Conservation (phyloP, 1,140 invertebrate species). For the Pemphigus obesinymphae region DNA sequence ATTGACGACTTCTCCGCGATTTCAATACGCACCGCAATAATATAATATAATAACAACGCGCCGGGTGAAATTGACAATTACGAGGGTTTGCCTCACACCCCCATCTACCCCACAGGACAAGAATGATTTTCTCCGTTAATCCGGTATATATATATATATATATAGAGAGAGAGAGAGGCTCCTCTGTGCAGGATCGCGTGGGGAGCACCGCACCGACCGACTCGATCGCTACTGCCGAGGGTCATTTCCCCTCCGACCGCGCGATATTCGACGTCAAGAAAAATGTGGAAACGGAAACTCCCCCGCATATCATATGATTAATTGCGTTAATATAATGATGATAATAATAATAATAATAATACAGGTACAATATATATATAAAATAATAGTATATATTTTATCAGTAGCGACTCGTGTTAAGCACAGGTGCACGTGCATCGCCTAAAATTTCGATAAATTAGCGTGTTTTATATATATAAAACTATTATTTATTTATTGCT, state of each 20-base stretch:
- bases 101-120: not conserved
- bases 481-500: too few species aligned
- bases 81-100: slow-evolving; percentile 2
- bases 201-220: not conserved
- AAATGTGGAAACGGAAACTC: slow-evolving; percentile 1
- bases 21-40: slow-evolving; percentile 1
- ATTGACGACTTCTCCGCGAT: not conserved
- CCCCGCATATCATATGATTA: slow-evolving; percentile 2
- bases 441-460: too few species aligned
- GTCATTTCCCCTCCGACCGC: not conserved
- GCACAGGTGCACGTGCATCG: too few species aligned
- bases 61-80: slow-evolving; percentile 19
- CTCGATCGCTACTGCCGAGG: not conserved
- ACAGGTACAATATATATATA: slow-evolving; percentile 3
- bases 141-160: not conserved
- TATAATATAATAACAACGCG: not conserved
- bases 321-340: slow-evolving; percentile 12
- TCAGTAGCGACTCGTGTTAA: too few species aligned
- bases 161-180: not conserved
- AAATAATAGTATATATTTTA: not conserved
- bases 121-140: slow-evolving; percentile 19
- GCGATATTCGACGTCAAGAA: not conserved
- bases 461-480: too few species aligned
- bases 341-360: slow-evolving; percentile 11
- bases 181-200: not conserved